Base-by-base conservation (phyloP, 2,797 vertebrate species). In the Chromobotia macracanthus region DNA sequence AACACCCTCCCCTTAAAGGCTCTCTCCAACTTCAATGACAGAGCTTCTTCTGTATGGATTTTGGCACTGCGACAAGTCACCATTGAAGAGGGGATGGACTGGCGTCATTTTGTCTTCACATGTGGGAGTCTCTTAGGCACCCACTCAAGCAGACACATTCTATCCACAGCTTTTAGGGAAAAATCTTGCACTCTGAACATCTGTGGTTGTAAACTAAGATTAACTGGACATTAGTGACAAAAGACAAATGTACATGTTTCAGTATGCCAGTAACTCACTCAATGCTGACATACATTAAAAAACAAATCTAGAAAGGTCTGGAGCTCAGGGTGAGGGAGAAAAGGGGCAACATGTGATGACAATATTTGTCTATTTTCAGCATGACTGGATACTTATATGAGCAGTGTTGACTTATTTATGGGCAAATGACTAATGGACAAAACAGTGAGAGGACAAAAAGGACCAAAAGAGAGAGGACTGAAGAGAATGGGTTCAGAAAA, bases 21-120 rank as follows among this genome's bases (percentile, higher is more conserved):
- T 70, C 65, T 13, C n/a, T 70, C 67, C 44, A 56, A 61, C 56
- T 77, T 78, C 44, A 69, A 19, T 51, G 44, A 80, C 82, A 83
- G 79, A 77, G 53, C 70, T 73, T 66, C 63, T 55, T 84, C 73
- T 80, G 75, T 81, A 65, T 58, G 50, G 64, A 28, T 60, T 71
- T 51, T 75, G 75, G 72, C 79, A 81, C 50, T 0, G 15, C 28
- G 70, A 84, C 72, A 79, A 84, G 23, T 31, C 66, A 13, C 41
- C 72, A 68, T 63, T 82, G 61, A 82, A 60, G 28, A 82, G 48
- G 25, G 69, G 66, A 53, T 12, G 12, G 41, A 72, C 55, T 58
- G 69, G 51, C 71, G 80, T 77, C 76, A 71, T 31, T 71, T 44
- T 51, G 72, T 69, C 69, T 64, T 67, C 63, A 48, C 61, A 21